Percentiles rank a stretch among this genome's conserved stretches.
phyloP scores from a whole-genome alignment of 2,113 vertebrate genomes.

The Macaca mulatta region DNA sequence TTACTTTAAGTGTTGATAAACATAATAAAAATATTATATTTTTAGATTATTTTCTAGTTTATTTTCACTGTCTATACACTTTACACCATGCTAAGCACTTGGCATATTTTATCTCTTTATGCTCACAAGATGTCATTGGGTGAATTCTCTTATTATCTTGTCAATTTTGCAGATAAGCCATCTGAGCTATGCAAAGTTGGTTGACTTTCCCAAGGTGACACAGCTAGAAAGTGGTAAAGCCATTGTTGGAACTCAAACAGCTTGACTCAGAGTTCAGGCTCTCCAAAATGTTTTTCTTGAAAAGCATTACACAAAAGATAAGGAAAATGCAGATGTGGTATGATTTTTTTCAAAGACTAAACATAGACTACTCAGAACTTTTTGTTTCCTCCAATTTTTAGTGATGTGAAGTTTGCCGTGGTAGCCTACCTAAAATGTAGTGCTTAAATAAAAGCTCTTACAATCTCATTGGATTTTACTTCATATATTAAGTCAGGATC shows the following conservation, averaged over 20 bases:
- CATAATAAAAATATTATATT: neutral
- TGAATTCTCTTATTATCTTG: neutral
- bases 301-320: constrained; percentile 30
- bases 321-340: neutral
- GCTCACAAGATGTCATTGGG: neutral
- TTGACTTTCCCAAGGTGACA: neutral
- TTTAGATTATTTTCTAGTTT: neutral
- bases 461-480: neutral
- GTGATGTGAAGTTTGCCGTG: neutral
- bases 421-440: neutral
- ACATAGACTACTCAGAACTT: neutral
- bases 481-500: neutral
- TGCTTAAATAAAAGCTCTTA: neutral
- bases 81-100: neutral
- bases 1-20: neutral
- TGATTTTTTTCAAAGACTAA: neutral
- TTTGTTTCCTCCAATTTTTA: neutral
- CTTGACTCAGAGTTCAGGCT: neutral
- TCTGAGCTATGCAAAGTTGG: neutral
- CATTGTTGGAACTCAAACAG: neutral
- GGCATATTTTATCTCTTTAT: neutral
- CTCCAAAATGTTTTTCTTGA: neutral
- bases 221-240: neutral
- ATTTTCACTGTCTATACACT: neutral
- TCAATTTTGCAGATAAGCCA: constrained; percentile 1